Base-by-base conservation (phyloP, 2,113 vertebrate genomes). In the Ctenodactylus gundi region DNA sequence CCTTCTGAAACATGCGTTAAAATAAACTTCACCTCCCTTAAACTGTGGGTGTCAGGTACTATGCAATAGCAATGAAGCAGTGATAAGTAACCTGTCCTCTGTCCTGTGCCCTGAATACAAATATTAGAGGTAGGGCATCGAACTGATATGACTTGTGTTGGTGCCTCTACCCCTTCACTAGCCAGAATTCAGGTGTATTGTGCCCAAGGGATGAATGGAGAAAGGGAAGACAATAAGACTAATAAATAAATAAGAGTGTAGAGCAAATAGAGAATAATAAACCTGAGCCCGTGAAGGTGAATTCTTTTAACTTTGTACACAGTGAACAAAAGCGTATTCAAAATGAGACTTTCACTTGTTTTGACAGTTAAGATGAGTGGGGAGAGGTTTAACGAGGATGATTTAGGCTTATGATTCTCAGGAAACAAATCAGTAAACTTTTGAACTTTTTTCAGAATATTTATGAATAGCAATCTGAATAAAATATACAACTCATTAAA, bases 401-500 rank as follows among this genome's bases (percentile, higher is more conserved):
- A 51, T 17, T 25, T 13, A 68, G 31, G 15, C 17, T 82, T 6
- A 53, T 82, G 31, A 57, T 60, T 83, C 65, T 93, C 55, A 76
- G 65, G 65, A 64, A 87, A 65, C 7, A 62, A 17, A 81, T 27
- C 36, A 68, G 17, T 36, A 91, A 93, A 62, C 13, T 21, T 21
- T 25, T 67, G n/a, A n/a, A n/a, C n/a, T 93, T 88, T 76, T 23
- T 53, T 51, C n/a, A 83, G 64, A 80, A 53, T 65, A 67, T 77
- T 92, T 85, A 85, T 81, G 20, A 86, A 83, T 77, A 83, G 7
- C 65, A 88, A 82, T n/a, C 23, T 89, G 36, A 89, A 78, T 62
- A 84, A 92, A 93, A 84, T 5, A 75, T 18, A 55, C 5, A 25
- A 93, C 85, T 84, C 60, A 85, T 49, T 77, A 55, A 88, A 96